These are phyloP conservation scores for Lasioglossum calceatum DNA, from an alignment of 2,888 invertebrate genomes.

Conservation along the genomic window DNA sequence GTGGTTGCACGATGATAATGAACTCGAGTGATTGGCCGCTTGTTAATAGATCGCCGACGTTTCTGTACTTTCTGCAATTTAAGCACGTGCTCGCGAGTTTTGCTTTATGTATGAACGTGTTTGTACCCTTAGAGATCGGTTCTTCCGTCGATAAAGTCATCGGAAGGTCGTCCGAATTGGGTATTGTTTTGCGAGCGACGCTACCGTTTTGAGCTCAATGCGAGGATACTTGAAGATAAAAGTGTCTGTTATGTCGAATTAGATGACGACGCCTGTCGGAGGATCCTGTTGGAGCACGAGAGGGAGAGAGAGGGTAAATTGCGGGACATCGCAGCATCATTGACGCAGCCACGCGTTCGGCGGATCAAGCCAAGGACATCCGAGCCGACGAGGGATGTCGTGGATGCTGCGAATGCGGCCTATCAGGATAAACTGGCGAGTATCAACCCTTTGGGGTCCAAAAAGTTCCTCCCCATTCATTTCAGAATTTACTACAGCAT, in stretches of 20 bases:
- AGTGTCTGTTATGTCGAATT: conserved; percentile 1
- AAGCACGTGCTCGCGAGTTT: not conserved
- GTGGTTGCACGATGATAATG: not conserved
- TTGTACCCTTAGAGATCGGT: not conserved
- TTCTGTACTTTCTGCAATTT: not conserved
- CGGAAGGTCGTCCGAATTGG: not conserved
- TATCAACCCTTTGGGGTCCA: not conserved
- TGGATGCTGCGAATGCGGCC: conserved; percentile 78
- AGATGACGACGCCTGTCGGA: conserved; percentile 84
- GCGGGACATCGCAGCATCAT: conserved; percentile 93
- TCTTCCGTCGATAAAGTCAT: not conserved
- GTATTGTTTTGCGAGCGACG: too few species aligned
- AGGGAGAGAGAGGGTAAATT: conserved; percentile 89
- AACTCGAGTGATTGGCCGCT: not conserved
- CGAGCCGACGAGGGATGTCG: conserved; percentile 80
- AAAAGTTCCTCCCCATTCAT: not conserved
- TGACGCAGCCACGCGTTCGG: conserved; percentile 88
- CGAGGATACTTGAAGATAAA: not conserved
- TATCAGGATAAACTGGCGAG: conserved; percentile 83
- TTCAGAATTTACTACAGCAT: not conserved
- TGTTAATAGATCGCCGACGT: not conserved
- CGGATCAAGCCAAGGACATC: conserved; percentile 82
- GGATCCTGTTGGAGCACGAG: conserved; percentile 85
- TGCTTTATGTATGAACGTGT: not conserved
- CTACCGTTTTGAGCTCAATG: not conserved